These are phyloP conservation scores for Phrynosoma platyrhinos DNA, from an alignment of 2,113 vertebrate species.

Conservation along the genomic window DNA sequence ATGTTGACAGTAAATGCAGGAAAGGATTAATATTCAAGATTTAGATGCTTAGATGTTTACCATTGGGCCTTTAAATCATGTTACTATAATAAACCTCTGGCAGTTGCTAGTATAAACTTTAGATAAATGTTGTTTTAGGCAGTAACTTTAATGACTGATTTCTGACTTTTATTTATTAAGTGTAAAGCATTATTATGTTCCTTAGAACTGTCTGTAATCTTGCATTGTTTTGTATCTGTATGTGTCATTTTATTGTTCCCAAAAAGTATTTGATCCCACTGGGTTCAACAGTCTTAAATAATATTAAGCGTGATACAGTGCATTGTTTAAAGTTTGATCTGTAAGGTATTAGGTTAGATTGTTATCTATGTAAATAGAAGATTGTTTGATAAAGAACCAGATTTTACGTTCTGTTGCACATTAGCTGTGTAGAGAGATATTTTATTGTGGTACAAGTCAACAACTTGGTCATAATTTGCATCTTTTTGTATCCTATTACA, in stretches of 20 bases:
- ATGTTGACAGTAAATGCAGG: neutral
- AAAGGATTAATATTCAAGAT: neutral
- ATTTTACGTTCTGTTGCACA: too few relatives aligned
- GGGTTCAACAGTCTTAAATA: conserved; percentile 27
- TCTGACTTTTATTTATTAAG: conserved; percentile 41
- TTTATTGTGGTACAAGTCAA: too few relatives aligned
- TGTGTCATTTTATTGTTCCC: conserved; percentile 6
- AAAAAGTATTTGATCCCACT: conserved; percentile 10
- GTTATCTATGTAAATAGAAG: too few relatives aligned
- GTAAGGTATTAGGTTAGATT: too few relatives aligned
- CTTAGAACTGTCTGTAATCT: conserved; percentile 15
- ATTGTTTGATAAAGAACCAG: too few relatives aligned
- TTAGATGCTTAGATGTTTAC: neutral
- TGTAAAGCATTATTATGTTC: conserved; percentile 47
- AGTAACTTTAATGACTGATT: conserved; percentile 32
- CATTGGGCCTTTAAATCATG: neutral
- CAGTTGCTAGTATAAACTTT: conserved; percentile 12
- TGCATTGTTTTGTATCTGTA: conserved; percentile 24
- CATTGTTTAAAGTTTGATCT: too few relatives aligned
- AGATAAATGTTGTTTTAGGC: conserved; percentile 19
- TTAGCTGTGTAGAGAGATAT: too few relatives aligned
- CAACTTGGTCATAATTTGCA: too few relatives aligned
- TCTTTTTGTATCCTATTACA: too few relatives aligned
- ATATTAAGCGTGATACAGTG: too few relatives aligned
- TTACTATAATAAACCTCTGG: neutral